Percentiles rank a stretch among this genome's conserved stretches.
Evolutionary conservation across 92 coral and sea anemone species (phyloP).

Genomic region (Actinernus sp.): DNA sequence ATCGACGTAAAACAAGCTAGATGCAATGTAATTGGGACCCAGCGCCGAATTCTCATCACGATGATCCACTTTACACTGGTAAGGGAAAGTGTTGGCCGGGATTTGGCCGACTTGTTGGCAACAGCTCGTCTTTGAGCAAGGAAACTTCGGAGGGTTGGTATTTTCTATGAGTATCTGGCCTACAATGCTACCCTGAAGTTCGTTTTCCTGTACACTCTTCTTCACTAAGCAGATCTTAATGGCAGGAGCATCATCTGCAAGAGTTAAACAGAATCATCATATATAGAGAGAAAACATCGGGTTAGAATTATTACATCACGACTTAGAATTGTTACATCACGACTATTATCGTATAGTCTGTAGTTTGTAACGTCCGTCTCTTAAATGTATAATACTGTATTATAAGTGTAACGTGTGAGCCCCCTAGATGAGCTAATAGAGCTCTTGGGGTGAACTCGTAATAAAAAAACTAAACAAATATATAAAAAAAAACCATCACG

Average conservation of each 20-base stretch:
- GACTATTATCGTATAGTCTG: too few species aligned
- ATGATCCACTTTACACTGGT: constrained; percentile 32
- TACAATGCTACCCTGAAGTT: constrained; percentile 47
- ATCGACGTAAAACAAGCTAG: constrained; percentile 43
- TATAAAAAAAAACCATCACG: too few species aligned
- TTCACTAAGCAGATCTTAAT: constrained; percentile 45
- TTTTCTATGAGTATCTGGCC: constrained; percentile 73
- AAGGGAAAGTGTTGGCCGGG: constrained; percentile 12
- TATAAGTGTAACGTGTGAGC: too few species aligned
- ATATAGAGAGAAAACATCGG: too few species aligned
- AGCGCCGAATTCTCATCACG: constrained; percentile 43
- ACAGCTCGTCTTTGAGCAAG: constrained; percentile 49
- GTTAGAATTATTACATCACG: too few species aligned
- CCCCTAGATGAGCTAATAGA: too few species aligned
- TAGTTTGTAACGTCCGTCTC: too few species aligned
- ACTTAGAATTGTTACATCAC: too few species aligned
- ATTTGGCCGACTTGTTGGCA: constrained; percentile 29
- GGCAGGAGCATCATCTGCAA: constrained; percentile 31
- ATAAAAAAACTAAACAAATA: too few species aligned
- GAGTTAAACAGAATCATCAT: too few species aligned
- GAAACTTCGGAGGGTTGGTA: constrained; percentile 25
- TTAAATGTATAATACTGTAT: too few species aligned
- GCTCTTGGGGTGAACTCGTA: too few species aligned
- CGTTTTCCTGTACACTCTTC: constrained; percentile 58
- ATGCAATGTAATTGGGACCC: constrained; percentile 27